These are phyloP conservation scores for Lathamus discolor DNA, from an alignment of 2,113 vertebrate genomes.

Conservation along the genomic window DNA sequence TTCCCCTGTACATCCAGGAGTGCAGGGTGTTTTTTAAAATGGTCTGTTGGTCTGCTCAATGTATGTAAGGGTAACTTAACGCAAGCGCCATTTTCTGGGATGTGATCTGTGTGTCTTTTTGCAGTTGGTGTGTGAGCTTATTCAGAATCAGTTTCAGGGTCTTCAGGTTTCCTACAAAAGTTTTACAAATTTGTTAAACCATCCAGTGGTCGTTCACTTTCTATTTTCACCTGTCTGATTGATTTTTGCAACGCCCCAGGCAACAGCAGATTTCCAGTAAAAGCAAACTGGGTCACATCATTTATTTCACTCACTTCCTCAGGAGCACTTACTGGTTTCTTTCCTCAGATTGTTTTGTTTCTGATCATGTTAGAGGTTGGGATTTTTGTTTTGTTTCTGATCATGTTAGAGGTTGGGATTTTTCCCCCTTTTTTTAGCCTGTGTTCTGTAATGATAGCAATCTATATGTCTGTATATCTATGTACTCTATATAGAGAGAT, in stretches of 20 bases:
- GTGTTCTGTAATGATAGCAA: conserved; percentile 12
- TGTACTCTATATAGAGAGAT: background rate
- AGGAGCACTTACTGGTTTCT: background rate
- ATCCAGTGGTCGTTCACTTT: conserved; percentile 35
- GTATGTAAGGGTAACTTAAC: background rate
- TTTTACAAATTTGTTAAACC: conserved; percentile 51
- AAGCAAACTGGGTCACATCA: conserved; percentile 51
- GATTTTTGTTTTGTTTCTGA: conserved; percentile 36
- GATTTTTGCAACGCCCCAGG: conserved; percentile 65
- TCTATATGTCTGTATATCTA: background rate
- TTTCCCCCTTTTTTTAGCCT: background rate
- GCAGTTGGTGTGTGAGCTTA: background rate
- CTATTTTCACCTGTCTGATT: conserved; percentile 64
- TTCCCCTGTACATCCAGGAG: background rate
- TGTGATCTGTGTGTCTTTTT: background rate
- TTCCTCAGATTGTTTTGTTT: conserved; percentile 15
- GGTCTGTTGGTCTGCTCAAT: background rate
- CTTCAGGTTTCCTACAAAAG: conserved; percentile 47
- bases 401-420: conserved; percentile 14
- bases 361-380: conserved; percentile 25
- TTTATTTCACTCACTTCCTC: conserved; percentile 52
- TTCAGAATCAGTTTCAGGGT: background rate
- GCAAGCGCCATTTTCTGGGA: background rate
- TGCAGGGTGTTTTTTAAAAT: background rate
- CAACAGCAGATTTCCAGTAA: conserved; percentile 67